Conservation (phyloP, 35 echinoderm and acorn worm species). For the Heliocidaris tuberculata region DNA sequence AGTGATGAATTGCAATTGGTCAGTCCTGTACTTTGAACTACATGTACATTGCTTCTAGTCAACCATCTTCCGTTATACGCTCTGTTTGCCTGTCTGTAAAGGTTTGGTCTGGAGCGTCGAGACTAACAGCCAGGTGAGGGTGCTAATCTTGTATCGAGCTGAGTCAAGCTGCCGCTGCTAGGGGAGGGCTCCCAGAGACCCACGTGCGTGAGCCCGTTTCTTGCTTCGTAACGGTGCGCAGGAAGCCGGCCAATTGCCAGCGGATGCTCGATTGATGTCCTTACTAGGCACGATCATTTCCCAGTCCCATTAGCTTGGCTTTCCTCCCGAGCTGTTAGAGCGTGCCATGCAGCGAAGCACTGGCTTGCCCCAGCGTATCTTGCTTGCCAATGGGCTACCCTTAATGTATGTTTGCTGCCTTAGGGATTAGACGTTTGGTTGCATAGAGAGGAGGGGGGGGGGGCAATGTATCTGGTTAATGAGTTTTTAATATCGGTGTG, state of each 20-base stretch:
- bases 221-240: constrained; percentile 50
- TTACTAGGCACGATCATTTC: constrained; percentile 36
- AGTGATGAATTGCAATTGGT: too few species aligned
- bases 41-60: too few species aligned
- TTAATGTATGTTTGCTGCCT: not conserved
- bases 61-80: too few species aligned
- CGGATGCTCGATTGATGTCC: constrained; percentile 49
- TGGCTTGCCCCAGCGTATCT: not conserved
- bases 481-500: not conserved
- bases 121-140: constrained; percentile 12
- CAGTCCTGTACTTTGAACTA: too few species aligned
- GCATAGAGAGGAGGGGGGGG: not conserved
- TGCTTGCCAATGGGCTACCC: not conserved
- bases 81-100: not conserved
- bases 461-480: not conserved
- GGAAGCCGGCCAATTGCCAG: constrained; percentile 43
- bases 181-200: constrained; percentile 6
- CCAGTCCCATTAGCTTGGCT: constrained; percentile 43
- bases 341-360: not conserved
- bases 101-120: not conserved
- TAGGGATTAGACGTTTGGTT: not conserved
- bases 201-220: constrained; percentile 43
- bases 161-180: constrained; percentile 23
- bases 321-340: constrained; percentile 30
- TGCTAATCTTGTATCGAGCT: constrained; percentile 28